Percentiles rank a stretch among this genome's conserved stretches.
Evolutionary conservation across 2,888 invertebrate species (phyloP).

Genomic region (Dolichopus griseipennis): DNA sequence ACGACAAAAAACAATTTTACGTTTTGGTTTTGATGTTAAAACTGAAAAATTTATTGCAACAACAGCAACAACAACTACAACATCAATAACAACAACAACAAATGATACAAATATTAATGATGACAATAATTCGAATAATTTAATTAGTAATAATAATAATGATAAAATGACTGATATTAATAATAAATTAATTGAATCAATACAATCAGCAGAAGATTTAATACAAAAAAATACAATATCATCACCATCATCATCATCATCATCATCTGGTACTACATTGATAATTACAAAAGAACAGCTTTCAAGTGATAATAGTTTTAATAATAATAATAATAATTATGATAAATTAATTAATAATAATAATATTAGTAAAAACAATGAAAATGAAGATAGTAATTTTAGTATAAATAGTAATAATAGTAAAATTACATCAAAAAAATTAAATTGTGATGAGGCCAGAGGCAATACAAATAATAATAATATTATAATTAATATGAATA

Average conservation of each 20-base stretch:
- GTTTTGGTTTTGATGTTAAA: conserved; percentile 14
- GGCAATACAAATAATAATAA: background rate
- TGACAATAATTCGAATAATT: background rate
- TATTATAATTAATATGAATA: background rate
- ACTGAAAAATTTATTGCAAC: conserved; percentile 12
- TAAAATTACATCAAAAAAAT: background rate
- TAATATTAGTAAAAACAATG: background rate
- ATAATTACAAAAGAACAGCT: background rate
- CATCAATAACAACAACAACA: background rate
- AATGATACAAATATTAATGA: background rate
- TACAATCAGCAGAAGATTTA: too few relatives aligned
- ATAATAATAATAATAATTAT: background rate
- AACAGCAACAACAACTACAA: background rate
- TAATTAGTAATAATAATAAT: background rate
- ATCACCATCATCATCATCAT: background rate
- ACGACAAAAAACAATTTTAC: conserved; percentile 12
- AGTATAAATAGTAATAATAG: background rate
- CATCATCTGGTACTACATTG: background rate
- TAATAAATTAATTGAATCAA: too few relatives aligned
- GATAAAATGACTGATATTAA: background rate
- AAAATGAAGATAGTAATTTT: background rate
- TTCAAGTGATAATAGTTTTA: background rate
- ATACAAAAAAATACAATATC: too few relatives aligned
- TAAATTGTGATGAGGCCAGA: conserved; percentile 3
- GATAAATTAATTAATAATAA: background rate